Conservation (phyloP, 2,797 vertebrate species). For the Clamator glandarius region DNA sequence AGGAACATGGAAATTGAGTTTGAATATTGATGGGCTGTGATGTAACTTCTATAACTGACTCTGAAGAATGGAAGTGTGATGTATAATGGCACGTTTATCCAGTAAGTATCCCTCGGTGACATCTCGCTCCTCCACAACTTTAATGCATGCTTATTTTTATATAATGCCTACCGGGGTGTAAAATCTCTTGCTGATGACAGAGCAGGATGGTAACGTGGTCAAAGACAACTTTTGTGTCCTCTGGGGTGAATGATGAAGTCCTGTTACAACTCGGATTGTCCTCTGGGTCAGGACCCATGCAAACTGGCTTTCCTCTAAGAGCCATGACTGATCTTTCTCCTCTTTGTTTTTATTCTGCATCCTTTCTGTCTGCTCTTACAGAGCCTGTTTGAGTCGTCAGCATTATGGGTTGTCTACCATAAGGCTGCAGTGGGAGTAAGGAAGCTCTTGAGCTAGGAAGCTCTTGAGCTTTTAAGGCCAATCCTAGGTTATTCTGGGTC, state of each 20-base stretch:
- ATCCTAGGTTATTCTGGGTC: constrained; percentile 50
- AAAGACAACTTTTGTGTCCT: not conserved
- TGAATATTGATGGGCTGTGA: not conserved
- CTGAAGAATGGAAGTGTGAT: not conserved
- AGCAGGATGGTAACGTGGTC: not conserved
- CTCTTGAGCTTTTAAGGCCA: constrained; percentile 44
- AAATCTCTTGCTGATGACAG: not conserved
- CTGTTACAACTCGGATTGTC: not conserved
- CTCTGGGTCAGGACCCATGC: not conserved
- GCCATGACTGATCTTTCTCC: not conserved
- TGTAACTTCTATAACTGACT: not conserved
- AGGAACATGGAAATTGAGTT: not conserved
- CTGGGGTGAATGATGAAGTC: not conserved
- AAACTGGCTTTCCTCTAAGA: not conserved
- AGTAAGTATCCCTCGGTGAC: not conserved
- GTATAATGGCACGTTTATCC: not conserved
- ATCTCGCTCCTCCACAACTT: not conserved
- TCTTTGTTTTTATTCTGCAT: not conserved
- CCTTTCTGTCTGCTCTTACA: not conserved
- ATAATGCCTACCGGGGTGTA: not conserved
- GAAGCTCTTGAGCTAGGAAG: not conserved
- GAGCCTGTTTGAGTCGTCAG: not conserved
- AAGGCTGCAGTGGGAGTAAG: constrained; percentile 37
- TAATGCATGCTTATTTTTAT: not conserved
- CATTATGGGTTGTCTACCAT: not conserved